A percentile compares a stretch with the other conserved stretches of the same genome.
These are phyloP conservation scores for Himalopsyche tibetana DNA, from an alignment of 2,888 invertebrate species.

Conservation along the genomic window DNA sequence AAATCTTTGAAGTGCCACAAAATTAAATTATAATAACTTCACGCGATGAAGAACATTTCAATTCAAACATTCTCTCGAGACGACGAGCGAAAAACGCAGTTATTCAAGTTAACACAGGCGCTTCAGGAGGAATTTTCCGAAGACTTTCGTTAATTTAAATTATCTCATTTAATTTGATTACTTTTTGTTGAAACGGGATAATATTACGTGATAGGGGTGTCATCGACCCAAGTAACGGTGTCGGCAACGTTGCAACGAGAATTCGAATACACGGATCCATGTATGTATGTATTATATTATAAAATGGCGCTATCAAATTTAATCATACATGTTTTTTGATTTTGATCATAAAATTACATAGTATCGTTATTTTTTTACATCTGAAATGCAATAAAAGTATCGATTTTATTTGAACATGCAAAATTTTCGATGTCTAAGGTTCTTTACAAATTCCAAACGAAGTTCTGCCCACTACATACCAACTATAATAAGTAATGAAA, in stretches of 20 bases:
- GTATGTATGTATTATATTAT: too few relatives aligned
- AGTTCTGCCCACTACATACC: too few relatives aligned
- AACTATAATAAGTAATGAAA: too few relatives aligned
- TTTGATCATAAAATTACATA: too few relatives aligned
- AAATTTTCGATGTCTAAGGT: too few relatives aligned
- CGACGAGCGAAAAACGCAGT: slow-evolving; percentile 24
- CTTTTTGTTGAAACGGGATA: slow-evolving; percentile 48
- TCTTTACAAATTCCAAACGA: too few relatives aligned
- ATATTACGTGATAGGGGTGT: slow-evolving; percentile 36
- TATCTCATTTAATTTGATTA: slow-evolving; percentile 56
- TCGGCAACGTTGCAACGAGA: background rate
- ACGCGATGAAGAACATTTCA: slow-evolving; percentile 26
- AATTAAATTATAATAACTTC: slow-evolving; percentile 35
- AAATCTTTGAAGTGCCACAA: background rate
- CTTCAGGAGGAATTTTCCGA: slow-evolving; percentile 29
- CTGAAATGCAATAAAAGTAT: too few relatives aligned
- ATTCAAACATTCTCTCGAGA: background rate
- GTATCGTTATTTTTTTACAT: too few relatives aligned
- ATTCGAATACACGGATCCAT: background rate
- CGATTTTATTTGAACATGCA: too few relatives aligned
- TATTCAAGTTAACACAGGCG: slow-evolving; percentile 14
- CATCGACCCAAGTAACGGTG: background rate
- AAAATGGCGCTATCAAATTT: too few relatives aligned
- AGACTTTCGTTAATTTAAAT: slow-evolving; percentile 55
- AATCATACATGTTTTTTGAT: too few relatives aligned